These are phyloP conservation scores for Eunapius fragilis DNA, from an alignment of 37 sponge, comb jelly and placozoan genomes.

Conservation along the genomic window DNA sequence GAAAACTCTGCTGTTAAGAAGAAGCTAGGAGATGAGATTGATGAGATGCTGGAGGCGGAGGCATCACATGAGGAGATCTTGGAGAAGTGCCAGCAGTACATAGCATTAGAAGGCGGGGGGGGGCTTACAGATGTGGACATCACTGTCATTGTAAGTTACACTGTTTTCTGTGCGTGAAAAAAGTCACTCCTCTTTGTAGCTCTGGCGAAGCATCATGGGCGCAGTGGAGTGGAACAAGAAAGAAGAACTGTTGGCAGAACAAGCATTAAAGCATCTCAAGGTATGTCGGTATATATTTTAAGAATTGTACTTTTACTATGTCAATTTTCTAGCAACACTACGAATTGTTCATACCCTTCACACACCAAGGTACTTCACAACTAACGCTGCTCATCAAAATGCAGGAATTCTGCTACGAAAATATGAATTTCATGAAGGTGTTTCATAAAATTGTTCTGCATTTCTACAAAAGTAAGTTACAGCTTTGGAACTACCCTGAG, in stretches of 20 bases:
- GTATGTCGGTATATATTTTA: background rate
- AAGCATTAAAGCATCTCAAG: constrained; percentile 78
- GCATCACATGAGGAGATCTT: constrained; percentile 44
- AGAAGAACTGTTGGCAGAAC: constrained; percentile 87
- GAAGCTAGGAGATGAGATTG: constrained; percentile 40
- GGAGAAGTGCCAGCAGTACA: constrained; percentile 56
- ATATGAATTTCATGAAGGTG: constrained; percentile 83
- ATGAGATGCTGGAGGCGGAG: constrained; percentile 24
- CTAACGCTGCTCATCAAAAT: constrained; percentile 82
- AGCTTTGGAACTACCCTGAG: background rate
- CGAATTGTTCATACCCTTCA: constrained; percentile 63
- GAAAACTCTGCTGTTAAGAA: constrained; percentile 35
- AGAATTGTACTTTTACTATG: background rate
- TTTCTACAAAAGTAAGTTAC: constrained; percentile 83
- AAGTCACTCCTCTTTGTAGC: constrained; percentile 18
- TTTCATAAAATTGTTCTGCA: constrained; percentile 92
- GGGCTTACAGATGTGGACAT: constrained; percentile 61
- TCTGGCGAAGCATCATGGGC: constrained; percentile 81
- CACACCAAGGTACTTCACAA: constrained; percentile 83
- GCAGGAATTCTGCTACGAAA: constrained; percentile 94
- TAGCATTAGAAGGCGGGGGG: constrained; percentile 4
- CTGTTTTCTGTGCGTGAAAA: background rate
- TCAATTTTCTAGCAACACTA: constrained; percentile 31
- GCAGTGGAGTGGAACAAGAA: constrained; percentile 88
- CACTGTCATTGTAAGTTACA: constrained; percentile 57